phyloP scores from a whole-genome alignment of 2,888 invertebrate species.

The Apodemia mormo region DNA sequence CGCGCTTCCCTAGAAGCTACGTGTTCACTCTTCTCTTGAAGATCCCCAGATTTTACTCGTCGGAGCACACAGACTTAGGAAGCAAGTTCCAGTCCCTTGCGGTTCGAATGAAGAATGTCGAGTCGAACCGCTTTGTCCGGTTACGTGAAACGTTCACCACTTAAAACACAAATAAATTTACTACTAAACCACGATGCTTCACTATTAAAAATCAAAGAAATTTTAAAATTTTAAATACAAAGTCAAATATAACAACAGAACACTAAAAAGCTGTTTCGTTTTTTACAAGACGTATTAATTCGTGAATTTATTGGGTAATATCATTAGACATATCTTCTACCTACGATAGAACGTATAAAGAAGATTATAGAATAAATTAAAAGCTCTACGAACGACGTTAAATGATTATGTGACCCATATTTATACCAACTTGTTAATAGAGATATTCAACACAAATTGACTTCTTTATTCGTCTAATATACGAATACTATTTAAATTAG shows the following conservation, averaged over 20 bases:
- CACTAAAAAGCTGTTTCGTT: constrained; percentile 2
- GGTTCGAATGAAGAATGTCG: too few species aligned
- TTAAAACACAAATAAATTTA: not conserved
- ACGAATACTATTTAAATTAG: constrained; percentile 13
- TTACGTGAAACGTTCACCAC: too few species aligned
- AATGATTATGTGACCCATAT: constrained; percentile 26
- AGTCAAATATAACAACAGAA: not conserved
- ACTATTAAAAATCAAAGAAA: too few species aligned
- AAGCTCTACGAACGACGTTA: not conserved
- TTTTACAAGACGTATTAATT: constrained; percentile 3
- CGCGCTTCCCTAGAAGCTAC: too few species aligned
- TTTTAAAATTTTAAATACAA: not conserved
- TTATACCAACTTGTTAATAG: constrained; percentile 26
- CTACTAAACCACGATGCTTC: too few species aligned
- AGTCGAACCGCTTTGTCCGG: too few species aligned
- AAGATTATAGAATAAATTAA: constrained; percentile 15
- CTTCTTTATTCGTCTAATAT: constrained; percentile 1
- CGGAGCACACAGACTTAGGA: too few species aligned
- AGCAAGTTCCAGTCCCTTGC: too few species aligned
- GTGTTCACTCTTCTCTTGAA: too few species aligned
- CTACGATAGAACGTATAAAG: constrained; percentile 3
- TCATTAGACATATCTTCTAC: not conserved
- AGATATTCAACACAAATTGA: constrained; percentile 24
- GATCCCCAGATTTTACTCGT: too few species aligned
- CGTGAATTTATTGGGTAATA: not conserved